Evolutionary conservation across 92 coral and sea anemone genomes (phyloP), one percentile per base, ranked within the genome.

Genomic region (Hydrozoanthus gracilis): DNA sequence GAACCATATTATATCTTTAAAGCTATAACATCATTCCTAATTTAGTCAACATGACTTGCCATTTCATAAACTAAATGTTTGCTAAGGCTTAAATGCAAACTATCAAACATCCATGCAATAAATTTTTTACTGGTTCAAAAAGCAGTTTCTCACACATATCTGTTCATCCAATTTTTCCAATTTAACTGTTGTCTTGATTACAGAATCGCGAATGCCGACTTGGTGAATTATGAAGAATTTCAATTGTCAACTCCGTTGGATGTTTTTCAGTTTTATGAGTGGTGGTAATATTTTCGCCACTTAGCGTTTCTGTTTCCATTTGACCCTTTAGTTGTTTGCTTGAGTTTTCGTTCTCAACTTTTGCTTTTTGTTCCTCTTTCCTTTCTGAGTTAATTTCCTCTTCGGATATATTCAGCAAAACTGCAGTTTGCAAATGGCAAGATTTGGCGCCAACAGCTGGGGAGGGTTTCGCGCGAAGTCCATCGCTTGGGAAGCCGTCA

Each of bases 401-500:
- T 62, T 79, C 73, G 73, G 82, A 52, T 76, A 76, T 76, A 54
- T 76, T 54, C 82, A 76, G 27, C 61, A 79, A 44, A 62, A 61
- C 56, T 64, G 44, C 61, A 64, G 73, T 62, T 16, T 62, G 72
- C 17, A 62, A 45, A 3, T 79, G 84, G 35, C 55, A 54, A 3
- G 73, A 46, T 45, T 79, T 79, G n/a, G n/a, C 46, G 15, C 55
- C 54, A 7, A n/a, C 51, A 62, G 72, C 73, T 8, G 84, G 46
- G 3, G 56, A 62, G 54, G 84, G 27, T 62, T 79, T 79, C 39
- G 46, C 56, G n/a, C 72, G 84, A 16, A 79, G 73, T 47, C 84
- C 84, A 15, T 79, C 89, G 47, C 83, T 86, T 6, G 92, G 82
- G 79, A 83, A 74, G 45, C 88, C 91, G 51, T 91, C 93, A 4